Evolutionary conservation across 2,888 invertebrate species (phyloP).

Genomic region (Scaptomyza parva): DNA sequence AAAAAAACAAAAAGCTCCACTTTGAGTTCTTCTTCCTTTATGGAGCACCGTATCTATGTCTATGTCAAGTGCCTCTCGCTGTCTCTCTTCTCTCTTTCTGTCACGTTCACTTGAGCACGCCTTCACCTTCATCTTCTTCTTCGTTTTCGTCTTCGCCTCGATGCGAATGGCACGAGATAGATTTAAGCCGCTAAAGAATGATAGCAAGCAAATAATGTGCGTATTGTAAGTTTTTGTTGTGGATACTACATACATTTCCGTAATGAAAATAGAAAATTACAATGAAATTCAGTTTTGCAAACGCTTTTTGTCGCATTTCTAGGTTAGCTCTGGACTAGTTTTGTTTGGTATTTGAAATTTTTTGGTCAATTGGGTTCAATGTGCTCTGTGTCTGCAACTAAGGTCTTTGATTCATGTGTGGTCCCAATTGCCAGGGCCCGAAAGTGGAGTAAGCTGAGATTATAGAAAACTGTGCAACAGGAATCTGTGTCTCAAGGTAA

Average conservation of each 20-base stretch:
- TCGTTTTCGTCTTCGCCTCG: background rate
- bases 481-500: conserved; percentile 6
- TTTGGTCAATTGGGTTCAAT: conserved; percentile 59
- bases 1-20: background rate
- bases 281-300: conserved; percentile 37
- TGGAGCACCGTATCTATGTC: conserved; percentile 40
- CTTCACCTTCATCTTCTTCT: conserved; percentile 5
- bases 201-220: conserved; percentile 70
- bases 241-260: conserved; percentile 26
- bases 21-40: conserved; percentile 23
- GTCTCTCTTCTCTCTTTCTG: conserved; percentile 22
- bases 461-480: conserved; percentile 12
- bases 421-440: conserved; percentile 28
- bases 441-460: conserved; percentile 35
- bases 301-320: conserved; percentile 37
- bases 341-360: conserved; percentile 39
- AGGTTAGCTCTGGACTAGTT: conserved; percentile 64
- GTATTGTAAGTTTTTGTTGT: conserved; percentile 47
- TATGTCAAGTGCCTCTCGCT: conserved; percentile 51
- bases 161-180: conserved; percentile 51
- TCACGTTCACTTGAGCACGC: conserved; percentile 63
- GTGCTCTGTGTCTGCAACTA: conserved; percentile 24
- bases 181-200: conserved; percentile 73
- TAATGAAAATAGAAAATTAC: conserved; percentile 76
- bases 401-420: conserved; percentile 41